Evolutionary conservation across 2,113 vertebrate species (phyloP).

Genomic region (Seriola aureovittata): DNA sequence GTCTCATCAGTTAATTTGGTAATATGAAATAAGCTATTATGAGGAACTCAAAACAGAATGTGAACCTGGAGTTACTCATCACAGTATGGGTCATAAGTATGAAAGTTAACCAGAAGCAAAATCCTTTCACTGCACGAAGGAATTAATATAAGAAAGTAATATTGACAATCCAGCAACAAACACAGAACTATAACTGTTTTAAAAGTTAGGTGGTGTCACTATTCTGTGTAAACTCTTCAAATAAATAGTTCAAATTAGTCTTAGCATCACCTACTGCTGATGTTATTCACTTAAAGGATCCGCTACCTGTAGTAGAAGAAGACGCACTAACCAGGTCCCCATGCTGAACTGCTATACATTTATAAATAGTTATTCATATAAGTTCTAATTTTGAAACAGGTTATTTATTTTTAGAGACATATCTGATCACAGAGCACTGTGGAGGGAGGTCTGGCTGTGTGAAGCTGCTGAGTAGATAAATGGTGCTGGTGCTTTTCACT

Average conservation of each 20-base stretch:
- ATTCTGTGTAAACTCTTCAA: too few relatives aligned
- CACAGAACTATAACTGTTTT: background rate
- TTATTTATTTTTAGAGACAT: background rate
- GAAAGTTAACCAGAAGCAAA: too few relatives aligned
- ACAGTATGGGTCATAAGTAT: background rate
- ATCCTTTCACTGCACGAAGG: too few relatives aligned
- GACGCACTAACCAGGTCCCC: too few relatives aligned
- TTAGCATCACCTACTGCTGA: too few relatives aligned
- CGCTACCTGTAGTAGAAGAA: too few relatives aligned
- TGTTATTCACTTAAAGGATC: background rate
- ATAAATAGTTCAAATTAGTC: background rate
- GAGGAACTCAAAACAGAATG: background rate
- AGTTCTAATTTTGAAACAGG: background rate
- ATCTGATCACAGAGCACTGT: too few relatives aligned
- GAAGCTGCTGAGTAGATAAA: background rate
- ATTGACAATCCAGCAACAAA: too few relatives aligned
- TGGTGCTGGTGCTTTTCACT: background rate
- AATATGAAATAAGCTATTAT: background rate
- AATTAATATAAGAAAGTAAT: too few relatives aligned
- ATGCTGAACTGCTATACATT: too few relatives aligned
- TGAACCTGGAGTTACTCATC: background rate
- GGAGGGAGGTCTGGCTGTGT: too few relatives aligned
- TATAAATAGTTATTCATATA: background rate
- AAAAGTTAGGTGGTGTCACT: too few relatives aligned
- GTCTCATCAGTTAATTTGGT: constrained; percentile 1